phyloP scores from a whole-genome alignment of 2,797 vertebrate species.

The Malurus splendens region DNA sequence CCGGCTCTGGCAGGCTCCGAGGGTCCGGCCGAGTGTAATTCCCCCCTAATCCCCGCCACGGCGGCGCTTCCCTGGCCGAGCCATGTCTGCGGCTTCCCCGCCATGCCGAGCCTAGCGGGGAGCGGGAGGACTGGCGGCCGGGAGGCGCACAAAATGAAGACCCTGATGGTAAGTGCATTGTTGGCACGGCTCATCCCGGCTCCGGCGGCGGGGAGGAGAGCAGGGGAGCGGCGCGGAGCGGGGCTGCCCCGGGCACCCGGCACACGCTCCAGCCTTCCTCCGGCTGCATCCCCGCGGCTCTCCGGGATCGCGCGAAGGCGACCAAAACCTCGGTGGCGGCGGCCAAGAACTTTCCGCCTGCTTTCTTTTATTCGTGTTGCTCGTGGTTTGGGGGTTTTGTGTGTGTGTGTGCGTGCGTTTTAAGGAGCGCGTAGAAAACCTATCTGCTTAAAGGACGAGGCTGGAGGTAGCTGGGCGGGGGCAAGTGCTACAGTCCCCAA shows the following conservation, averaged over 20 bases:
- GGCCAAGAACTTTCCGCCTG: slow-evolving; percentile 37
- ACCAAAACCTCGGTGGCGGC: neutral
- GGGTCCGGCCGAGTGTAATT: slow-evolving; percentile 77
- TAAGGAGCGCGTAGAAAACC: neutral
- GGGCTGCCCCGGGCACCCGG: slow-evolving; percentile 14
- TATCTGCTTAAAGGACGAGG: neutral
- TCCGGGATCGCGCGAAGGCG: neutral
- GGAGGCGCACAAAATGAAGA: slow-evolving; percentile 86
- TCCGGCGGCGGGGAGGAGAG: neutral
- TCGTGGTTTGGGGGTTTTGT: neutral
- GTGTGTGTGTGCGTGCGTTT: neutral
- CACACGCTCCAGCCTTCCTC: neutral
- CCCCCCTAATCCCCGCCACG: slow-evolving; percentile 72
- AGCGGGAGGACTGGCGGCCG: slow-evolving; percentile 71
- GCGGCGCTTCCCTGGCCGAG: slow-evolving; percentile 57
- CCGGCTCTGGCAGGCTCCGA: slow-evolving; percentile 58
- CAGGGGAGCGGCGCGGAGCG: neutral
- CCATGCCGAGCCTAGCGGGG: slow-evolving; percentile 71
- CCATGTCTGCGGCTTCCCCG: slow-evolving; percentile 46
- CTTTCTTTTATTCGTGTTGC: slow-evolving; percentile 45
- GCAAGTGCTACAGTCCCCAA: neutral
- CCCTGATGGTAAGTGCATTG: slow-evolving; percentile 85
- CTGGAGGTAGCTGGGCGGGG: neutral
- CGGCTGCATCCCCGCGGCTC: neutral
- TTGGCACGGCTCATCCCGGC: slow-evolving; percentile 41